A percentile compares a stretch with the other conserved stretches of the same genome.
These are phyloP conservation scores for Turritopsis dohrnii DNA, from an alignment of 30 jellyfish, hydroid and myxozoan species.

Conservation along the genomic window DNA sequence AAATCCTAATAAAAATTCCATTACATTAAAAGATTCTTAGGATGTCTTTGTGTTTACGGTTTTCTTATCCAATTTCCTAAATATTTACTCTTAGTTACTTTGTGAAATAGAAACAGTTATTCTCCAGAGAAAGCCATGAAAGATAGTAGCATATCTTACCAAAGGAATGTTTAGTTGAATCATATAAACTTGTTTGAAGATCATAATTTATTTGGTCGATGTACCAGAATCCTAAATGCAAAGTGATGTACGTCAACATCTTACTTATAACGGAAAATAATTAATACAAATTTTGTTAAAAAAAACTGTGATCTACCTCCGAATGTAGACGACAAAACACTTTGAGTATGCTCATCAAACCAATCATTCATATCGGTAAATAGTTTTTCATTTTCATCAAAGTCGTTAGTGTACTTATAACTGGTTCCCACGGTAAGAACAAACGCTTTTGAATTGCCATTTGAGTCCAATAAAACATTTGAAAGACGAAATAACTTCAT, in stretches of 20 bases:
- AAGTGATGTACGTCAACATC: background rate
- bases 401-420: background rate
- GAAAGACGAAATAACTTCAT: background rate
- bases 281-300: no score
- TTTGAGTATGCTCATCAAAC: constrained; percentile 26
- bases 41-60: no score
- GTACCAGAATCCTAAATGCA: constrained; percentile 31
- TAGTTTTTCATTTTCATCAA: constrained; percentile 4
- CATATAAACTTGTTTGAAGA: constrained; percentile 50
- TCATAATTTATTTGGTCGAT: constrained; percentile 40
- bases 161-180: constrained; percentile 58
- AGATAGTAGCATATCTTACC: constrained; percentile 8
- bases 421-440: background rate
- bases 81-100: background rate
- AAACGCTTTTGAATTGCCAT: constrained; percentile 21
- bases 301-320: background rate
- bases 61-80: background rate
- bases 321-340: constrained; percentile 30
- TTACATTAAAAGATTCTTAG: no score
- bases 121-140: background rate
- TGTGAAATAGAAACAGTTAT: no score
- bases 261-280: background rate
- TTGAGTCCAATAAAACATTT: constrained; percentile 18
- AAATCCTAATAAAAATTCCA: no score
- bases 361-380: constrained; percentile 35